These are phyloP conservation scores for Podarcis cretensis DNA, from an alignment of 2,113 vertebrate genomes.

Conservation along the genomic window DNA sequence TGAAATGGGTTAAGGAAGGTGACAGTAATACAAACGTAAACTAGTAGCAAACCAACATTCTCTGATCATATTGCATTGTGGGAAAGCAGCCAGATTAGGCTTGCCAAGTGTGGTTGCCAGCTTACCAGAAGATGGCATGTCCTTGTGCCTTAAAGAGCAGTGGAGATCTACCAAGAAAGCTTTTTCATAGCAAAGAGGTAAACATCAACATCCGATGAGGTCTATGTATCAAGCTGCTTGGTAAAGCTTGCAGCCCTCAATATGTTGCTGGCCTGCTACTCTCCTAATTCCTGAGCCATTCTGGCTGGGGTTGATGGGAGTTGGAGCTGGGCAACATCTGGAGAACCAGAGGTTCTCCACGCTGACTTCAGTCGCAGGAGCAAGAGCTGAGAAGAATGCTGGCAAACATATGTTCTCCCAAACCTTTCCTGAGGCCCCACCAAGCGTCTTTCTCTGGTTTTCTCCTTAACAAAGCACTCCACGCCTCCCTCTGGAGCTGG, in stretches of 20 bases:
- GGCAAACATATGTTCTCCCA: background rate
- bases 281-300: no score
- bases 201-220: background rate
- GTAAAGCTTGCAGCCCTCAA: no score
- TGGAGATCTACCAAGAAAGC: background rate
- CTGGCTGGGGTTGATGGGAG: no score
- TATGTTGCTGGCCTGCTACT: no score
- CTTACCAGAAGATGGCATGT: background rate
- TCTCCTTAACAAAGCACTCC: background rate
- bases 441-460: background rate
- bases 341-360: no score
- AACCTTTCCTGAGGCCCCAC: background rate
- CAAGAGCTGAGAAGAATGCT: background rate
- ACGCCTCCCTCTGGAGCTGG: background rate
- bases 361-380: background rate
- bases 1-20: background rate
- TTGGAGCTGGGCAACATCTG: no score
- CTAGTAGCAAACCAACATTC: background rate
- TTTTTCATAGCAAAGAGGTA: background rate
- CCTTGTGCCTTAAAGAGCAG: background rate
- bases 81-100: background rate
- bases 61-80: background rate
- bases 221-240: background rate
- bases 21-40: no score
- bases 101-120: background rate